Conservation (phyloP, 2,797 vertebrate species). For the Eidolon dupreanum region DNA sequence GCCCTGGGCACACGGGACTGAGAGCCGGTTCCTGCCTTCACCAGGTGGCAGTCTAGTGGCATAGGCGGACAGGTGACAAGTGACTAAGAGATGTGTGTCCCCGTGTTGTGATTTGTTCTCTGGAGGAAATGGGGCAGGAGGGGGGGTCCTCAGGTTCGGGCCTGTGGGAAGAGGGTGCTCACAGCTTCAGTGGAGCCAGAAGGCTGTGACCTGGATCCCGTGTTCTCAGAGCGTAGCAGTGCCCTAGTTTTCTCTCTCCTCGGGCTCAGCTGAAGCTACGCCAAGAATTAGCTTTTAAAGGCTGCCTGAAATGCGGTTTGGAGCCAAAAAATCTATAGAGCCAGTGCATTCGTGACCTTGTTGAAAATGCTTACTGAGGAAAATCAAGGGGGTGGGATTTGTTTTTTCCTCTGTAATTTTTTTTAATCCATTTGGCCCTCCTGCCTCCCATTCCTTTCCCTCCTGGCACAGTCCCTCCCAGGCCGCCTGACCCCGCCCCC, state of each 20-base stretch:
- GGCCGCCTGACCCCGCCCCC: background rate
- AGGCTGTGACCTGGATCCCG: slow-evolving; percentile 65
- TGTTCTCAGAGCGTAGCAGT: slow-evolving; percentile 60
- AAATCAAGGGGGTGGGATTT: slow-evolving; percentile 12
- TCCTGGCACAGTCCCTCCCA: background rate
- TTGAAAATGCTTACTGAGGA: slow-evolving; percentile 68
- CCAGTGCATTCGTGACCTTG: slow-evolving; percentile 71
- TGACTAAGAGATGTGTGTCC: background rate
- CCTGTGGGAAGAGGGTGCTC: background rate
- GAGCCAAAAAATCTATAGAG: slow-evolving; percentile 71
- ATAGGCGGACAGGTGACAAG: background rate
- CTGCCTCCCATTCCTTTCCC: background rate
- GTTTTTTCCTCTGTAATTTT: background rate
- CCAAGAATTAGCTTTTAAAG: slow-evolving; percentile 76
- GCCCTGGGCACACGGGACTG: background rate
- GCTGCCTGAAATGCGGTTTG: slow-evolving; percentile 58
- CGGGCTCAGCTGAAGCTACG: slow-evolving; percentile 50
- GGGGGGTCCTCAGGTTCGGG: background rate
- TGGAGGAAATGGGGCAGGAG: background rate
- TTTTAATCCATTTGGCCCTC: background rate
- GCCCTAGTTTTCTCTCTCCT: slow-evolving; percentile 73
- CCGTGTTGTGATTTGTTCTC: background rate
- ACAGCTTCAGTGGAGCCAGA: background rate
- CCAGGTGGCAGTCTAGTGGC: background rate
- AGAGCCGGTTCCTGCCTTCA: background rate